A percentile compares a stretch with the other conserved stretches of the same genome.
Evolutionary conservation across 2,888 invertebrate genomes (phyloP).

Genomic region (Machimus atricapillus): DNA sequence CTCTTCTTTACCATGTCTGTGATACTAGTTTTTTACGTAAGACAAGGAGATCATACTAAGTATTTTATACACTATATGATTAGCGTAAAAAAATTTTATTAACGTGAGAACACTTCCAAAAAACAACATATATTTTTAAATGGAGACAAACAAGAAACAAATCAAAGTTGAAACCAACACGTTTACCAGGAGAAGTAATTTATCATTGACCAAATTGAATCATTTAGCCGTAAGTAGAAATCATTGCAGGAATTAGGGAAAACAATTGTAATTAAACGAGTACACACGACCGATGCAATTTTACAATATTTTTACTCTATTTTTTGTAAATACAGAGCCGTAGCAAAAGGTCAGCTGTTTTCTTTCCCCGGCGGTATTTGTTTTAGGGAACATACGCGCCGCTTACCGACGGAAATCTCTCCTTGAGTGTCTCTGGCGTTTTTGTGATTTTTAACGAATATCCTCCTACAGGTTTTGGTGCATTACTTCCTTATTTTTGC

Average conservation of each 20-base stretch:
- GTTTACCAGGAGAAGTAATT: slow-evolving; percentile 35
- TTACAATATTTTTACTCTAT: slow-evolving; percentile 32
- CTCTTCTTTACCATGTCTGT: slow-evolving; percentile 49
- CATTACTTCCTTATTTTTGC: neutral
- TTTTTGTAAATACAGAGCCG: slow-evolving; percentile 31
- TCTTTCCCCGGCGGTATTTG: neutral
- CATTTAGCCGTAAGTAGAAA: slow-evolving; percentile 35
- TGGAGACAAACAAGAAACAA: slow-evolving; percentile 14
- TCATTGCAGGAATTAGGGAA: slow-evolving; percentile 38
- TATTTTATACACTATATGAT: slow-evolving; percentile 36
- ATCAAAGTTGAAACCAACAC: slow-evolving; percentile 30
- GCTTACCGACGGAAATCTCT: neutral
- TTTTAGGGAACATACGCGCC: neutral
- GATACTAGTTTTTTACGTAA: slow-evolving; percentile 47
- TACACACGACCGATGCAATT: slow-evolving; percentile 28
- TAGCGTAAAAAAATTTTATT: slow-evolving; percentile 34
- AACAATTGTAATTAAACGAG: slow-evolving; percentile 28
- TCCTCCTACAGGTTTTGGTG: neutral
- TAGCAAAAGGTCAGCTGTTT: slow-evolving; percentile 10
- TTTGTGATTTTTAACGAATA: neutral
- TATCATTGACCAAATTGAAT: slow-evolving; percentile 39
- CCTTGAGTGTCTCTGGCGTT: neutral
- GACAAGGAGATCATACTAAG: slow-evolving; percentile 26
- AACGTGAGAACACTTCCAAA: slow-evolving; percentile 5
- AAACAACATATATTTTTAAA: slow-evolving; percentile 39